Evolutionary conservation across 2,113 vertebrate genomes (phyloP), one percentile per base, ranked within the genome.

Genomic region (Galemys pyrenaicus): DNA sequence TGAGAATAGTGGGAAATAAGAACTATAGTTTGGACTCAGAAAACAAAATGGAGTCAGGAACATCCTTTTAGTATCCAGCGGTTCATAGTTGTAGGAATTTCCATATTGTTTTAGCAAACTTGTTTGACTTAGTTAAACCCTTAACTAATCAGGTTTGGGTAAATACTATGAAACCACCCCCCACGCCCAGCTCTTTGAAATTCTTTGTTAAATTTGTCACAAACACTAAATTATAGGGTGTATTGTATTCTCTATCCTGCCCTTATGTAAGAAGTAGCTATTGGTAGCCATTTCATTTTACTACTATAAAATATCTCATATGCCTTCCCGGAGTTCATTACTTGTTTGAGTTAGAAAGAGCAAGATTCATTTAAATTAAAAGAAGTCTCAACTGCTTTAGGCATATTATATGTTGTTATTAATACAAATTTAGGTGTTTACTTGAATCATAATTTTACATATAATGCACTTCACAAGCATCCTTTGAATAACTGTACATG

Each of bases 191-290:
- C 7, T 80, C 22, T 84, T 64, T 91, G 54, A 92, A 32, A 73
- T 39, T 11, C 51, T 84, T 60, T 84, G 56, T 86, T 85, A 81
- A 68, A n/a, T 84, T 37, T 95, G 64, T 64, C 81, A 96, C 54
- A 62, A 73, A 94, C 24, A 35, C 68, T n/a, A 77, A 79, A 92
- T 26, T 10, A 28, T 44, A 49, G 8, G 9, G 19, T 35, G 54
- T 95, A 92, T 65, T 26, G 74, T 64, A 84, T 83, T 56, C 54
- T 22, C 30, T 84, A 80, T 12, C 68, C 82, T 88, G 32, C 12
- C n/a, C 65, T 60, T 49, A 49, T 65, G 54, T 54, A 62, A 84
- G 28, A 64, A 93, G 41, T 16, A 70, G 54, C 60, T 90, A 65
- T 90, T 82, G 74, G 35, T 73, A 35, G 2, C 49, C 54, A 85